A percentile compares a stretch with the other conserved stretches of the same genome.
These are phyloP conservation scores for Drosophila eugracilis DNA, from an alignment of 1,140 invertebrate genomes.

Conservation along the genomic window DNA sequence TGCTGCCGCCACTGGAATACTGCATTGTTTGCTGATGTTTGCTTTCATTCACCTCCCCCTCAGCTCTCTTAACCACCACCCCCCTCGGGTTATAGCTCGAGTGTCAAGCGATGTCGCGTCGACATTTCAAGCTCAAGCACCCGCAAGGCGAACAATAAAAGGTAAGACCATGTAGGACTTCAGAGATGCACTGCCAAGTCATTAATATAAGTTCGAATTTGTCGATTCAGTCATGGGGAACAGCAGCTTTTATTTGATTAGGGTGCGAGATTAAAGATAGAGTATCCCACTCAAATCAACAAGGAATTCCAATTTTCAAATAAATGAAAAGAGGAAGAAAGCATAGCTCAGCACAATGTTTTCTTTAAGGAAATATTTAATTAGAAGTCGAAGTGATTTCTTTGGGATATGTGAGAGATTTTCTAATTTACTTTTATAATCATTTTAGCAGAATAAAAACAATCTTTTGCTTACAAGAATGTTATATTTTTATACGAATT, in stretches of 20 bases:
- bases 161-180: slow-evolving; percentile 3
- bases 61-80: background rate
- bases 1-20: slow-evolving; percentile 6
- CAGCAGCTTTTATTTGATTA: slow-evolving; percentile 11
- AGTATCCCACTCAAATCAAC: background rate
- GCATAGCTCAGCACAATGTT: background rate
- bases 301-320: background rate
- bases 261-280: background rate
- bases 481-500: background rate
- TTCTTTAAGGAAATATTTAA: background rate
- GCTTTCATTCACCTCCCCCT: slow-evolving; percentile 28
- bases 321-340: background rate
- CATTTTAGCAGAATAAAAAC: too few relatives aligned
- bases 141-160: slow-evolving; percentile 21
- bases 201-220: slow-evolving; percentile 32
- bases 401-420: too few relatives aligned
- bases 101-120: slow-evolving; percentile 47
- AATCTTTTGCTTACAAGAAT: too few relatives aligned
- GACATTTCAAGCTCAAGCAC: slow-evolving; percentile 39
- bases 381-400: too few relatives aligned
- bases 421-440: too few relatives aligned
- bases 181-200: slow-evolving; percentile 31
- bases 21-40: slow-evolving; percentile 50
- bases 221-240: slow-evolving; percentile 2
- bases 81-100: slow-evolving; percentile 25